A percentile compares a stretch with the other conserved stretches of the same genome.
phyloP scores from a whole-genome alignment of 2,888 invertebrate genomes.

The Morpho deidamia region DNA sequence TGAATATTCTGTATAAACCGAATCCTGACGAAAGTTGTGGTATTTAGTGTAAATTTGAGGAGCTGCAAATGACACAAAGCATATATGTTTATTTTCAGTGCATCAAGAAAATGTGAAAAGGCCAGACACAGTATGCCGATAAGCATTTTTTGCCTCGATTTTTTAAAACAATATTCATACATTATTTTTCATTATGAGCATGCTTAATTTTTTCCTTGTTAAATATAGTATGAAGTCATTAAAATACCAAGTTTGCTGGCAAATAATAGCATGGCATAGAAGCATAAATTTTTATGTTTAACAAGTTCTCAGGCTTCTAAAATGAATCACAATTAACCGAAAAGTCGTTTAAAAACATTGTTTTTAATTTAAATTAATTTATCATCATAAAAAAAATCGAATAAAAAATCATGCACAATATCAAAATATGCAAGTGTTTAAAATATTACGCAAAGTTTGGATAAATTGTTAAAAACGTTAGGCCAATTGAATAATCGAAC shows the following conservation, averaged over 20 bases:
- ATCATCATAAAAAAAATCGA: no score
- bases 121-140: constrained; percentile 55
- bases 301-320: constrained; percentile 54
- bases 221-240: not conserved
- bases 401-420: constrained; percentile 20
- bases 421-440: constrained; percentile 9
- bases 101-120: constrained; percentile 50
- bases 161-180: not conserved
- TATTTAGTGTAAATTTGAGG: constrained; percentile 19
- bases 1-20: constrained; percentile 18
- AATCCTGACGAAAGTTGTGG: constrained; percentile 6
- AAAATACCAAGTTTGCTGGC: constrained; percentile 27
- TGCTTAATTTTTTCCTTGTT: constrained; percentile 8
- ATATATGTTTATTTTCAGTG: constrained; percentile 22
- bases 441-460: constrained; percentile 8
- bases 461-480: constrained; percentile 6
- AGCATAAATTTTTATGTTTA: constrained; percentile 41
- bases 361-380: not conserved
- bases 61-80: constrained; percentile 27
- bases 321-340: constrained; percentile 65
- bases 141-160: constrained; percentile 20
- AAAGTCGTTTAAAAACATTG: constrained; percentile 29
- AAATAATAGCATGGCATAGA: constrained; percentile 55
- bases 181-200: constrained; percentile 8
- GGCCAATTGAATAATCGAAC: constrained; percentile 33